These are phyloP conservation scores for Tipula vernalis DNA, from an alignment of 2,888 invertebrate species.

Conservation along the genomic window DNA sequence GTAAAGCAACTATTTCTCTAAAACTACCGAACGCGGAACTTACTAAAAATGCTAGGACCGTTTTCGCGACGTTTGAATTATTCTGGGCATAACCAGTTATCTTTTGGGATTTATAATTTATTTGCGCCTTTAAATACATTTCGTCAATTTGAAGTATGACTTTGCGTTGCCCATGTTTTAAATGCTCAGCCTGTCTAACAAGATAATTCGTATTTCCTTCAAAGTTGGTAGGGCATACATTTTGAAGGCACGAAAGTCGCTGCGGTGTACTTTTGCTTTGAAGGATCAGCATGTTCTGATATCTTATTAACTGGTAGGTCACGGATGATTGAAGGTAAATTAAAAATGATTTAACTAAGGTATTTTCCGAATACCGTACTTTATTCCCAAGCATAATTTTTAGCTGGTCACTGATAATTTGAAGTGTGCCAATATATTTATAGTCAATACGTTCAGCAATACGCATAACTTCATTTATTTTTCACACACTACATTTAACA, in stretches of 20 bases:
- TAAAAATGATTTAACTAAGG: neutral
- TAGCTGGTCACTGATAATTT: neutral
- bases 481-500: too few relatives aligned
- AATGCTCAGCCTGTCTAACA: neutral
- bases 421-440: too few relatives aligned
- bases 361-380: neutral
- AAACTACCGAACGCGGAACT: neutral
- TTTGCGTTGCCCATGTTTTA: neutral
- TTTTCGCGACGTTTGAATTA: neutral
- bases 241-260: neutral
- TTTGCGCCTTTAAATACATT: constrained; percentile 7
- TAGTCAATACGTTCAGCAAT: too few relatives aligned
- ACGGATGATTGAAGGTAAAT: too few relatives aligned
- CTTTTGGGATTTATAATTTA: neutral
- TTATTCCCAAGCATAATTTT: neutral
- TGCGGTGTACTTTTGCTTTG: neutral
- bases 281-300: neutral
- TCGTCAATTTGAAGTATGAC: neutral
- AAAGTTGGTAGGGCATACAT: neutral
- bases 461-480: too few relatives aligned
- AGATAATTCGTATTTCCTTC: neutral
- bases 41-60: too few relatives aligned
- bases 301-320: neutral
- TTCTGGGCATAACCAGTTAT: neutral
- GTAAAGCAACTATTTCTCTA: neutral